Conservation (phyloP, 2,113 vertebrate species). For the Chlorodrepanis virens region DNA sequence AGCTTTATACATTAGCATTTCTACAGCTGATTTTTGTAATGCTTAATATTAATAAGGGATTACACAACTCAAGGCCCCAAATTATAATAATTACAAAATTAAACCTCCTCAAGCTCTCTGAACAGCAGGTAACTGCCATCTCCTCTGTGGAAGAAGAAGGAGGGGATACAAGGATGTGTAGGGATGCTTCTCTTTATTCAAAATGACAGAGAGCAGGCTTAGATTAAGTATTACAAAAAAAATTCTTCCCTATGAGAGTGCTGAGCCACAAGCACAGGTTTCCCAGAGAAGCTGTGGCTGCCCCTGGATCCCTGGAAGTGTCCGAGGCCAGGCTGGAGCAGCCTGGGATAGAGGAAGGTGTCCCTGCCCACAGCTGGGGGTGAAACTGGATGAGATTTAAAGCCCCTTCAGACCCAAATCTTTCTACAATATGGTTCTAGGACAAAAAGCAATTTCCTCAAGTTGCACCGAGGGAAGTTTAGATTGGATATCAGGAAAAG, state of each 20-base stretch:
- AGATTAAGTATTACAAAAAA: not conserved
- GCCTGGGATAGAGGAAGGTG: not conserved
- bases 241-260: not conserved
- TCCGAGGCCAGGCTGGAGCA: not conserved
- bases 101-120: not conserved
- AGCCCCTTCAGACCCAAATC: not conserved
- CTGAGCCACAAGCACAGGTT: not conserved
- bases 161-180: not conserved
- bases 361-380: not conserved
- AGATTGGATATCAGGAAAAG: not conserved
- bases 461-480: not conserved
- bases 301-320: not conserved
- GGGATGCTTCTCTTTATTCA: not conserved
- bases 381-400: not conserved
- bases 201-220: not conserved
- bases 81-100: not conserved
- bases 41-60: not conserved
- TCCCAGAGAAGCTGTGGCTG: not conserved
- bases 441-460: not conserved
- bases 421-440: not conserved
- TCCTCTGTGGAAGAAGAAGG: not conserved
- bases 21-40: not conserved
- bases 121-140: not conserved
- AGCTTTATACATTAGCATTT: not conserved
- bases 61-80: not conserved